These are phyloP conservation scores for Drepana falcataria DNA, from an alignment of 2,888 invertebrate genomes.

Conservation along the genomic window DNA sequence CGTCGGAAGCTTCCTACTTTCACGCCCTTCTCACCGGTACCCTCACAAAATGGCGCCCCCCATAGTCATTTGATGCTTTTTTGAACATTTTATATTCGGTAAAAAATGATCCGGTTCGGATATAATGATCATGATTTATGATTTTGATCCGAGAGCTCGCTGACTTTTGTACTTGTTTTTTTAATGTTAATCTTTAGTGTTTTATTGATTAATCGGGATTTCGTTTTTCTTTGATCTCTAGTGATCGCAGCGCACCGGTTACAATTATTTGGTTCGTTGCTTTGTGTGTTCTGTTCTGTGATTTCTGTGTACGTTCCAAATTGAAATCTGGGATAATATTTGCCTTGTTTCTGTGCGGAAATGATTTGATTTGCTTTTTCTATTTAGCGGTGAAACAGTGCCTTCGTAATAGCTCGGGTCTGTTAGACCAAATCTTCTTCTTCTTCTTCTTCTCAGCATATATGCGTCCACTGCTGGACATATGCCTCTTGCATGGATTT, in stretches of 20 bases:
- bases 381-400: not conserved
- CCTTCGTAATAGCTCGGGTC: no score
- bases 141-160: conserved; percentile 59
- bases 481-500: no score
- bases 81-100: conserved; percentile 72
- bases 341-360: not conserved
- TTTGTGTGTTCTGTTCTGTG: conserved; percentile 3
- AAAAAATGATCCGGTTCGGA: conserved; percentile 77
- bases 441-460: no score
- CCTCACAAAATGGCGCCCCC: conserved; percentile 76
- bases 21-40: conserved; percentile 64
- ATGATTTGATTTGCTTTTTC: not conserved
- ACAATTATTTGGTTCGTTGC: conserved; percentile 2
- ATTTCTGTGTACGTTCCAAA: conserved; percentile 5
- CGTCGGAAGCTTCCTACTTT: conserved; percentile 51
- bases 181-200: conserved; percentile 72
- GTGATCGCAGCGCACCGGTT: conserved; percentile 9
- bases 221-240: conserved; percentile 43
- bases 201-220: conserved; percentile 62
- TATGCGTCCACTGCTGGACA: no score
- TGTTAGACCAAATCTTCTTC: no score
- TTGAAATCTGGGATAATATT: not conserved
- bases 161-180: conserved; percentile 50
- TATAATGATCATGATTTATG: conserved; percentile 79
- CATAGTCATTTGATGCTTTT: conserved; percentile 75